Evolutionary conservation across 2,797 vertebrate species (phyloP), one percentile per base, ranked within the genome.

Genomic region (Sylvia borin): DNA sequence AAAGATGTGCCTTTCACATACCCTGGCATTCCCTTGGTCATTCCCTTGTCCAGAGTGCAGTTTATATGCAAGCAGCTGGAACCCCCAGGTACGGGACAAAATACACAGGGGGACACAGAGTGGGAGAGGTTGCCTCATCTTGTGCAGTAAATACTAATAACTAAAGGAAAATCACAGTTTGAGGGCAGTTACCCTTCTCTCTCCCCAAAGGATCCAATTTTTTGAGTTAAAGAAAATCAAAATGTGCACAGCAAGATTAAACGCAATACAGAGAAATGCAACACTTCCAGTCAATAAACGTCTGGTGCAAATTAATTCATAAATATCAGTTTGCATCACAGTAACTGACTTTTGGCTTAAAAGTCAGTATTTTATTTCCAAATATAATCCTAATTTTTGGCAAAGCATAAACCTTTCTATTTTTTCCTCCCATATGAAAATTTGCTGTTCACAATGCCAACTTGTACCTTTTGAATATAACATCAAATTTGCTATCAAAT

Each of bases 11-110:
- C 26, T 75, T 53, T 54, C n/a, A 53, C 19, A 80, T 19, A 16
- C 32, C 36, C 38, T 91, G 42, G 26, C 74, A 38, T 3, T 70
- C 24, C 38, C 11, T 32, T 54, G 24, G 34, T 82, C 87, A 40
- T 51, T 53, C 36, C 11, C 18, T 43, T 20, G 13, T 40, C 24
- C 64, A 7, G 3, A 7, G 32, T 0, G 0, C 8, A 61, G 36
- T 7, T 45, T 12, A 45, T 7, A 12, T 4, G 21, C 8, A 66
- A 66, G 19, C 24, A 21, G 36, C 61, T 58, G 51, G 31, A 88
- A 84, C 8, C 9, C 15, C 38, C n/a, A 82, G 38, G 22, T 50
- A 40, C 50, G 10, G 42, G 26, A 31, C 51, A 70, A 65, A 38
- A 50, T 5, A 34, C 21, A 34, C 38, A 42, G 6, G 7, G 7